These are phyloP conservation scores for Mesochorus sp. DNA, from an alignment of 2,888 invertebrate genomes.

Conservation along the genomic window DNA sequence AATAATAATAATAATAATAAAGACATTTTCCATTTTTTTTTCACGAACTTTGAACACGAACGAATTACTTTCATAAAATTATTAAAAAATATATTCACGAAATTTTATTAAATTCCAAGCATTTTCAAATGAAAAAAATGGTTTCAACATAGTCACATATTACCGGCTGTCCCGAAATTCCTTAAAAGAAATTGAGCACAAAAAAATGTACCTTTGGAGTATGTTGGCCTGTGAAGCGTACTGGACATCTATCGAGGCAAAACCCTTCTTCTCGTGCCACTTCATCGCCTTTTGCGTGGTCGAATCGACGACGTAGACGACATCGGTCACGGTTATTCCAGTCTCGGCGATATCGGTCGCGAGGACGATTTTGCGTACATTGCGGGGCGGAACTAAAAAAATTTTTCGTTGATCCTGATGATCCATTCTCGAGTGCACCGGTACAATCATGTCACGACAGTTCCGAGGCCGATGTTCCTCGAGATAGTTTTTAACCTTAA, in stretches of 20 bases:
- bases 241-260: conserved; percentile 83
- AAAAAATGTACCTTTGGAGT: conserved; percentile 82
- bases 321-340: conserved; percentile 89
- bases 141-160: too few relatives aligned
- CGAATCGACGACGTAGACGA: conserved; percentile 87
- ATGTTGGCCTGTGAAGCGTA: conserved; percentile 87
- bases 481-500: conserved; percentile 82
- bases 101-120: too few relatives aligned
- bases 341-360: conserved; percentile 89
- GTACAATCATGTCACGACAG: conserved; percentile 81
- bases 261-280: conserved; percentile 83
- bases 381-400: conserved; percentile 80
- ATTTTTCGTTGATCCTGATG: conserved; percentile 72
- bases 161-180: too few relatives aligned
- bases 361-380: conserved; percentile 87
- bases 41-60: too few relatives aligned
- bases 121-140: too few relatives aligned
- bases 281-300: conserved; percentile 85
- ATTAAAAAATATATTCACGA: too few relatives aligned
- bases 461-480: conserved; percentile 76
- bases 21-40: too few relatives aligned
- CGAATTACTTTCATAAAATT: too few relatives aligned
- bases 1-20: conserved; percentile 4
- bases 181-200: neutral
- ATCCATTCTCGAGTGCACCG: conserved; percentile 85